Percentiles rank a stretch among this genome's conserved stretches.
phyloP scores from a whole-genome alignment of 2,888 invertebrate genomes.

The Julus scanicus region DNA sequence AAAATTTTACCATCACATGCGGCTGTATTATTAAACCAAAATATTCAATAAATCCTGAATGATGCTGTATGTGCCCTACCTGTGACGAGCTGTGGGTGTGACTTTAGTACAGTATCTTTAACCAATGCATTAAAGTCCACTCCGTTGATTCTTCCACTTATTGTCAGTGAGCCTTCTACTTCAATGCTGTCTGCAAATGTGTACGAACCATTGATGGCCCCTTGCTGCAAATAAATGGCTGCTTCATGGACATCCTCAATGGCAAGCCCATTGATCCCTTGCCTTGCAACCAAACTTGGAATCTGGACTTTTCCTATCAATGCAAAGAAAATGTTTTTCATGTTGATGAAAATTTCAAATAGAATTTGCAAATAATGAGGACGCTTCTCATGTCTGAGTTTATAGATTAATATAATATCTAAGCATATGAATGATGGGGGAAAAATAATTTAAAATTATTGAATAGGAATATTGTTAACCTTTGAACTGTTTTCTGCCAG shows the following conservation, averaged over 20 bases:
- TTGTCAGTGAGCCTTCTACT: conserved; percentile 38
- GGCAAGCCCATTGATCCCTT: conserved; percentile 10
- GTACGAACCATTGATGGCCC: not conserved
- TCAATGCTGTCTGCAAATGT: not conserved
- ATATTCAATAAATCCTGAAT: not conserved
- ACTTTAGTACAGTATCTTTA: conserved; percentile 2
- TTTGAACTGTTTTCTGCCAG: conserved; percentile 39
- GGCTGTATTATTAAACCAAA: not conserved
- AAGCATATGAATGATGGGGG: too few species aligned
- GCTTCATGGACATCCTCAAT: conserved; percentile 8
- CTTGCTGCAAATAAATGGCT: not conserved
- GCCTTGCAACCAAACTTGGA: not conserved
- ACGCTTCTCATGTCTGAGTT: too few species aligned
- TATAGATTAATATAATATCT: not conserved
- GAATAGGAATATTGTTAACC: too few species aligned
- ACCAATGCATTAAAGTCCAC: conserved; percentile 18
- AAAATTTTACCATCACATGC: not conserved
- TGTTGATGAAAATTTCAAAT: too few species aligned
- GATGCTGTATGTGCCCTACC: not conserved
- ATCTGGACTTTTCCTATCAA: conserved; percentile 2
- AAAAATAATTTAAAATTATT: too few species aligned
- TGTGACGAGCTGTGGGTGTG: not conserved
- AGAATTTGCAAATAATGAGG: too few species aligned
- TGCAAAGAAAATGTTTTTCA: not conserved
- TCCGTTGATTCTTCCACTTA: conserved; percentile 31